phyloP scores from a whole-genome alignment of 2,888 invertebrate genomes.

The Parelbella ahira region DNA sequence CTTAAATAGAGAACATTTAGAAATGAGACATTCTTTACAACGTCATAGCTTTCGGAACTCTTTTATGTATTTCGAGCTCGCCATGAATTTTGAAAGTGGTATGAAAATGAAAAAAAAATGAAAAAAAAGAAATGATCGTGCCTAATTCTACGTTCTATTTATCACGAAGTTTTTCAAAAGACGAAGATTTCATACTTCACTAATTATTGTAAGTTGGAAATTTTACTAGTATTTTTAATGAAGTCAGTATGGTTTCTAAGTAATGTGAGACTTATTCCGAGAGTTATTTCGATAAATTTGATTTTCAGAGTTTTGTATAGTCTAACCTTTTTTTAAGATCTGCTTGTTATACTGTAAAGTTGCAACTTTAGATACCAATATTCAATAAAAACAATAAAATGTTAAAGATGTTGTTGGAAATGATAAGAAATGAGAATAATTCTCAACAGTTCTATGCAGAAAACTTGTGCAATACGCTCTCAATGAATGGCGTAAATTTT shows the following conservation, averaged over 20 bases:
- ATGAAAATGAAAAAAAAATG: too few species aligned
- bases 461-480: constrained; percentile 14
- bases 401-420: background rate
- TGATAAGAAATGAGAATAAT: constrained; percentile 1
- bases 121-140: too few species aligned
- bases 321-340: too few species aligned
- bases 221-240: constrained; percentile 37
- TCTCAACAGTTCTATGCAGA: constrained; percentile 7
- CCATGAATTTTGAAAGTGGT: constrained; percentile 10
- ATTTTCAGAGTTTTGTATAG: too few species aligned
- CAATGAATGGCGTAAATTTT: constrained; percentile 15
- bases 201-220: constrained; percentile 26
- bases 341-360: too few species aligned
- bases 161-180: too few species aligned
- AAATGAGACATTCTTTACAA: background rate
- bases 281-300: too few species aligned
- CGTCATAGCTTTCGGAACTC: constrained; percentile 1
- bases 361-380: too few species aligned
- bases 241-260: constrained; percentile 24
- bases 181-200: constrained; percentile 24
- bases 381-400: too few species aligned
- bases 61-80: background rate
- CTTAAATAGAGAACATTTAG: background rate
- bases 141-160: constrained; percentile 16
- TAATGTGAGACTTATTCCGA: too few species aligned